Evolutionary conservation across 2,113 vertebrate species (phyloP).

Genomic region (Chrysochloris asiatica): DNA sequence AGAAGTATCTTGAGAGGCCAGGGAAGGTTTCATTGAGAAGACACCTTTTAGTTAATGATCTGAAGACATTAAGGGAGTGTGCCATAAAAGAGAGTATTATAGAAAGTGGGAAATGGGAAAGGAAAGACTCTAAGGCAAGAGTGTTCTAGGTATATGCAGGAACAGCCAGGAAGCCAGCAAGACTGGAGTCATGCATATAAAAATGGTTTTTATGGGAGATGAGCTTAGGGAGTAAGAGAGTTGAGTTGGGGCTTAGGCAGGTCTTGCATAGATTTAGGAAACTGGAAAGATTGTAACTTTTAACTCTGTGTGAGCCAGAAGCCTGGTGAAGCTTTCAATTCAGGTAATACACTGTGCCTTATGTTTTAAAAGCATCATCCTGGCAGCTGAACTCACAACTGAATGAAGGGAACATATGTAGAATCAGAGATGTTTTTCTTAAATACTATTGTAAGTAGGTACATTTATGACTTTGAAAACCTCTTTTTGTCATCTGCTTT

Average conservation of each 20-base stretch:
- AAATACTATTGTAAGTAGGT: too few species aligned
- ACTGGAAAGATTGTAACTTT: not conserved
- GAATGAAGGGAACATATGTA: not conserved
- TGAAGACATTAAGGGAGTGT: accelerated
- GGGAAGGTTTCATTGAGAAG: not conserved
- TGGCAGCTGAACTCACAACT: not conserved
- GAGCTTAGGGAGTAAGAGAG: not conserved
- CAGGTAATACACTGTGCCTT: not conserved
- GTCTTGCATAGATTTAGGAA: not conserved
- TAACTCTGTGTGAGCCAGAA: too few species aligned
- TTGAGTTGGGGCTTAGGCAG: not conserved
- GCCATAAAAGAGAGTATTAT: not conserved
- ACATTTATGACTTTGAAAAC: too few species aligned
- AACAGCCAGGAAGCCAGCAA: not conserved
- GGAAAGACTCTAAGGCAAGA: not conserved
- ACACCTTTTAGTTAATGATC: too few species aligned
- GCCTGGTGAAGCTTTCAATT: too few species aligned
- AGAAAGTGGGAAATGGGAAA: not conserved
- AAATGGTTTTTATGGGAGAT: too few species aligned
- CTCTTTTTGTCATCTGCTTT: too few species aligned
- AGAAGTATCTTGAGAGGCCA: not conserved
- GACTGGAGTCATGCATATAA: too few species aligned
- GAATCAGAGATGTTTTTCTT: not conserved
- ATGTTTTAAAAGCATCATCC: not conserved
- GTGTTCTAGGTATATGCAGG: not conserved